phyloP scores from a whole-genome alignment of 2,113 vertebrate species.

The Antechinus stuartii region DNA sequence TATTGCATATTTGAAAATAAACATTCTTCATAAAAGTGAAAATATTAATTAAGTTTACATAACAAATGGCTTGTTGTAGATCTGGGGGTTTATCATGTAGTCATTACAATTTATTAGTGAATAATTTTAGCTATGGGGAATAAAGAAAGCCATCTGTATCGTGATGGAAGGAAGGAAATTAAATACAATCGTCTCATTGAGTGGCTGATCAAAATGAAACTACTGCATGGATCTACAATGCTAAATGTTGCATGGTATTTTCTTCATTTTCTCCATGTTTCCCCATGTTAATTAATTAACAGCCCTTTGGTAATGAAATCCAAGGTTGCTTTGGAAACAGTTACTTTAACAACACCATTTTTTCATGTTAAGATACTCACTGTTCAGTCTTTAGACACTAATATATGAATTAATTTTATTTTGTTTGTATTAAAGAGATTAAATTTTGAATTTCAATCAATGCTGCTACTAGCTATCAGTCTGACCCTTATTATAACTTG shows the following conservation, averaged over 20 bases:
- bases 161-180: constrained; percentile 65
- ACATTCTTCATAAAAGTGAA: constrained; percentile 75
- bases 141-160: constrained; percentile 72
- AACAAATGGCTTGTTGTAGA: constrained; percentile 71
- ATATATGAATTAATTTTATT: neutral
- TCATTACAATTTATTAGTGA: constrained; percentile 68
- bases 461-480: neutral
- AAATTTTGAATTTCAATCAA: neutral
- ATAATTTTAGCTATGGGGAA: constrained; percentile 69
- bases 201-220: constrained; percentile 74
- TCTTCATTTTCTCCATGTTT: constrained; percentile 71
- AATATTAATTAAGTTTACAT: constrained; percentile 63
- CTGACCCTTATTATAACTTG: neutral
- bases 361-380: neutral
- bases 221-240: constrained; percentile 72
- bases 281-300: constrained; percentile 76
- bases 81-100: constrained; percentile 60
- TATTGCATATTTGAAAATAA: constrained; percentile 74
- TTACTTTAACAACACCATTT: neutral
- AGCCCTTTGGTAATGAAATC: constrained; percentile 73
- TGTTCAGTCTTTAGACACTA: neutral
- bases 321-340: constrained; percentile 63
- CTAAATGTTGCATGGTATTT: constrained; percentile 77
- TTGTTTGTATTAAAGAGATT: neutral
- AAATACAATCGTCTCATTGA: constrained; percentile 74